Evolutionary conservation across 2,113 vertebrate species (phyloP).

Genomic region (Stercorarius parasiticus): DNA sequence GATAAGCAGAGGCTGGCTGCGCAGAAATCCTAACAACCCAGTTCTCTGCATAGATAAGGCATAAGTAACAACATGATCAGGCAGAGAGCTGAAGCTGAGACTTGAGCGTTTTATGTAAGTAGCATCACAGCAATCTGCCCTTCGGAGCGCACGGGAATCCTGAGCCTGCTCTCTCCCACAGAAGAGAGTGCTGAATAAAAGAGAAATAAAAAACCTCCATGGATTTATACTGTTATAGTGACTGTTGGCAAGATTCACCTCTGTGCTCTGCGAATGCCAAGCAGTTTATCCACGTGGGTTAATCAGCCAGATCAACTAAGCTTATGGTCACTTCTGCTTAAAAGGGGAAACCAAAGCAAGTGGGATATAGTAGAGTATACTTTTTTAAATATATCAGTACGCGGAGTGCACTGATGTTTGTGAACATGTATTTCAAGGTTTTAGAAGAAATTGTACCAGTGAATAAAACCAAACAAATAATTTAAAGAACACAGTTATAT

Average conservation of each 20-base stretch:
- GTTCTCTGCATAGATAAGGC: not conserved
- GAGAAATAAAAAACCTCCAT: not conserved
- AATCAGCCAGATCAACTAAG: not conserved
- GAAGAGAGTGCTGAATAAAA: not conserved
- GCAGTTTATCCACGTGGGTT: not conserved
- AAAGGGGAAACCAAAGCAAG: not conserved
- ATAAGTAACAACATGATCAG: not conserved
- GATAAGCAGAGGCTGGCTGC: not conserved
- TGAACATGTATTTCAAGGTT: not conserved
- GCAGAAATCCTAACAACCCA: constrained; percentile 1
- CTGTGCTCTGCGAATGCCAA: not conserved
- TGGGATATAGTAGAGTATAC: not conserved
- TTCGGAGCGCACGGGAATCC: rapidly evolving
- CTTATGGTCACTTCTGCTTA: not conserved
- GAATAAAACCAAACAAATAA: not conserved
- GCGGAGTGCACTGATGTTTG: not conserved
- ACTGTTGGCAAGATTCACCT: not conserved
- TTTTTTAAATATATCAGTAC: not conserved
- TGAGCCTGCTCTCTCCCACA: not conserved
- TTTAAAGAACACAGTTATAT: not conserved
- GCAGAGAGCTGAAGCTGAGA: not conserved
- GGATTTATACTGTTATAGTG: not conserved
- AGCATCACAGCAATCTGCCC: not conserved
- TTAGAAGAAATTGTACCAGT: not conserved
- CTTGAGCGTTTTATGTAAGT: not conserved